Base-by-base conservation (phyloP, 2,113 vertebrate species). In the Apteryx owenii region DNA sequence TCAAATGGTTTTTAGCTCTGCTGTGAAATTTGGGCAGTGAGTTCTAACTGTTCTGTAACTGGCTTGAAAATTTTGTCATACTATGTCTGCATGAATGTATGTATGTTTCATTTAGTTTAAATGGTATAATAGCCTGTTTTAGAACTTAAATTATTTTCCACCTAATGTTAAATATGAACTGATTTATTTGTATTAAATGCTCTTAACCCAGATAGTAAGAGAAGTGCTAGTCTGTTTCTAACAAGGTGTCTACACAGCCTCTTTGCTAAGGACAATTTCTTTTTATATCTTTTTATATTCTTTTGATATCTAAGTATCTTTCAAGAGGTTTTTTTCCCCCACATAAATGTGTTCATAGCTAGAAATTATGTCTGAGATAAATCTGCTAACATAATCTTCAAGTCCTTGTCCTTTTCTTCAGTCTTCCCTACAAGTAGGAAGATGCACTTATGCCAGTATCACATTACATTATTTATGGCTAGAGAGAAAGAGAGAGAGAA, bases 191-290 rank as follows among this genome's bases (percentile, higher is more conserved):
- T 76, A 38, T 82, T 8, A 33, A 53, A 44, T 51, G 17, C 19
- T 53, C 8, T 36, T 15, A 18, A 22, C 29, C 2, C 6, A 26
- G 40, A 5, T 4, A 25, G 5, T 13, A 16, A 26, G 54, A 92
- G 44, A 33, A 38, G 9, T 26, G 9, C n/a, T n/a, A 29, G 2
- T 61, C 18, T 72, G 60, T 54, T 69, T 31, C 44, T 38, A 26
- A 2, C 7, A 8, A 2, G 22, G 29, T 33, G 6, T 56, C n/a
- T 51, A 11, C 31, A 11, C 18, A 66, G 0, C 10, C 25, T 42
- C 36, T 62, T 89, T 68, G 33, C 46, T 61, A 25, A 25, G 48
- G 53, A 53, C 19, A 66, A 1, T 14, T 78, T 38, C 5, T 89
- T 81, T 29, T 53, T 7, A 2, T 9, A 5, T 50, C 8, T 86